phyloP scores from a whole-genome alignment of 2,797 vertebrate genomes.

The Spea hammondii region DNA sequence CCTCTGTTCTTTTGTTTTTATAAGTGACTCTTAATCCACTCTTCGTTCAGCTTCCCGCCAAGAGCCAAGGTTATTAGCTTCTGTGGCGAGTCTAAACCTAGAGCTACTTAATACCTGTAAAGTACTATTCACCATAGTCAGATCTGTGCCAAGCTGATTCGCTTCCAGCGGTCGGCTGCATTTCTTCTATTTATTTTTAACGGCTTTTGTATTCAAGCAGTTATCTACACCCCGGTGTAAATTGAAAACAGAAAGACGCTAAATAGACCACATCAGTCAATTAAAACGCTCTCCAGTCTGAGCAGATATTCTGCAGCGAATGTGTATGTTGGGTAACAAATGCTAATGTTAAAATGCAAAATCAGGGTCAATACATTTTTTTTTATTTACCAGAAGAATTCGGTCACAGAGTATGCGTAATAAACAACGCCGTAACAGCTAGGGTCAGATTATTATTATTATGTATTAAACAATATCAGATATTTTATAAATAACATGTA shows the following conservation, averaged over 20 bases:
- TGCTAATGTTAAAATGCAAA: background rate
- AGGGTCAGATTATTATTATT: too few species aligned
- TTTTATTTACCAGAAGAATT: too few species aligned
- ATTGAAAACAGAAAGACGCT: constrained; percentile 15
- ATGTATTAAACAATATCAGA: too few species aligned
- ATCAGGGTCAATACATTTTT: too few species aligned
- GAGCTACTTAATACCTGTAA: constrained; percentile 49
- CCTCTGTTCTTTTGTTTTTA: constrained; percentile 21
- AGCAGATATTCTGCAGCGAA: background rate
- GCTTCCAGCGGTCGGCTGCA: constrained; percentile 38
- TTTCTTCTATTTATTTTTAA: constrained; percentile 42
- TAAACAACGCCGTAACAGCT: too few species aligned
- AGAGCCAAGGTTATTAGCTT: constrained; percentile 42
- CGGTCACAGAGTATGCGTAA: too few species aligned
- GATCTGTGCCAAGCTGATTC: constrained; percentile 37
- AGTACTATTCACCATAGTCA: constrained; percentile 46
- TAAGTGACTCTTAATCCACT: constrained; percentile 40
- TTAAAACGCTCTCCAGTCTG: constrained; percentile 13
- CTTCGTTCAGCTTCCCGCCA: constrained; percentile 35
- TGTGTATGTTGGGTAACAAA: background rate
- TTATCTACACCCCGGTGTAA: constrained; percentile 35
- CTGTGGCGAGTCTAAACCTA: constrained; percentile 41
- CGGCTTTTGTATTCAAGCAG: constrained; percentile 27
- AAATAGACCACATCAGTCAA: constrained; percentile 7
- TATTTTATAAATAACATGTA: too few species aligned